These are phyloP conservation scores for Euzophera pinguis DNA, from an alignment of 2,888 invertebrate genomes.

Conservation along the genomic window DNA sequence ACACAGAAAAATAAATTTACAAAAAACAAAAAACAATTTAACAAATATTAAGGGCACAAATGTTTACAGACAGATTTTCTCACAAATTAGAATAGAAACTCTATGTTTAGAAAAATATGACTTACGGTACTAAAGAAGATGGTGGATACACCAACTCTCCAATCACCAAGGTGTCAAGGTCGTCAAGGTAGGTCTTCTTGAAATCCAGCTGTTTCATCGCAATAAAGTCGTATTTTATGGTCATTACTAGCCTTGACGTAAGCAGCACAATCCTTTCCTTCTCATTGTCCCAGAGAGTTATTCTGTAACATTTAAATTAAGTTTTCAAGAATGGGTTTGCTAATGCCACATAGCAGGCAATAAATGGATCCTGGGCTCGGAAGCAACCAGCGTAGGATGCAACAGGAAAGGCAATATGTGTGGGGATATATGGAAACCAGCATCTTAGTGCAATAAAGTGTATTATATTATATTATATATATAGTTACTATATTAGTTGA, in stretches of 20 bases:
- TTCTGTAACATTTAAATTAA: conserved; percentile 77
- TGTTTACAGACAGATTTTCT: no score
- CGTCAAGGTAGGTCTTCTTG: conserved; percentile 83
- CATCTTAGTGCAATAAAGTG: no score
- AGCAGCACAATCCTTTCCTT: conserved; percentile 88
- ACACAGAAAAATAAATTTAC: no score
- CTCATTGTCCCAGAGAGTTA: conserved; percentile 93
- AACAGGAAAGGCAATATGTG: no score
- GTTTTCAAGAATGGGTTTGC: neutral
- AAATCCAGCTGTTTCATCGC: conserved; percentile 86
- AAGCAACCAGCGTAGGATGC: no score
- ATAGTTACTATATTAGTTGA: no score
- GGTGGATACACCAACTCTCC: conserved; percentile 91
- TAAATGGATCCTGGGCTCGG: no score
- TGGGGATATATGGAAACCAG: no score
- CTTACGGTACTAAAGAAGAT: conserved; percentile 91
- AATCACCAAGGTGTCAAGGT: conserved; percentile 85
- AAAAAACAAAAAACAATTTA: no score
- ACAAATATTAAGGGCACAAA: no score
- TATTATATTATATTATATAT: no score
- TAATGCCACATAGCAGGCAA: no score
- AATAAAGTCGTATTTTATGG: conserved; percentile 92
- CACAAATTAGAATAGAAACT: neutral
- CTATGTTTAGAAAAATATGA: conserved; percentile 31
- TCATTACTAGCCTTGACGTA: conserved; percentile 85